Conservation (phyloP, 1,140 invertebrate species). For the Steinernema feltiae region DNA sequence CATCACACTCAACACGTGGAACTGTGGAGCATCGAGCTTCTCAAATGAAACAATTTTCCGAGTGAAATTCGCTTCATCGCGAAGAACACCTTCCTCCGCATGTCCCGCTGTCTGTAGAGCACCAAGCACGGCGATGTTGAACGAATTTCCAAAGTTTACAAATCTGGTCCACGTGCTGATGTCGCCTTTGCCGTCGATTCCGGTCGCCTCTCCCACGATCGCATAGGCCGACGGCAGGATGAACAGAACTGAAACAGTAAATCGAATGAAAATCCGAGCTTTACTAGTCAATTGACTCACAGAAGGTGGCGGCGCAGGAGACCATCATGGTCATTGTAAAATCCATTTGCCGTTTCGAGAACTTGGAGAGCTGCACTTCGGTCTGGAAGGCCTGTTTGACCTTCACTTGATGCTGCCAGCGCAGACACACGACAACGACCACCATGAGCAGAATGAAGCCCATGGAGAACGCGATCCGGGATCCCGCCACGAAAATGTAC, state of each 20-base stretch:
- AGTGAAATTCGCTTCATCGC: neutral
- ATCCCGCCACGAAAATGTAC: neutral
- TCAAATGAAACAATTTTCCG: neutral
- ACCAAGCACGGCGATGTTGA: neutral
- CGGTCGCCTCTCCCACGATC: neutral
- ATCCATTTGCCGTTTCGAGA: neutral
- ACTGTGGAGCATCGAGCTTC: neutral
- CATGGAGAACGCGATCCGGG: neutral
- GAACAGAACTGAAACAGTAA: neutral
- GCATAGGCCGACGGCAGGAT: neutral
- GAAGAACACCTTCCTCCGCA: neutral
- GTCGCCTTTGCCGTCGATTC: neutral
- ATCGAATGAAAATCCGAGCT: neutral
- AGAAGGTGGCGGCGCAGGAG: neutral
- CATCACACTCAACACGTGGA: neutral
- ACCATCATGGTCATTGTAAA: neutral
- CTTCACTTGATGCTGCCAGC: neutral
- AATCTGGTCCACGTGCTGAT: neutral
- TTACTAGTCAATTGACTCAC: neutral
- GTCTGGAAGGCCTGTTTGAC: slow-evolving; percentile 5
- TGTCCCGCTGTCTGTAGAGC: neutral
- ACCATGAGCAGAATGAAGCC: neutral
- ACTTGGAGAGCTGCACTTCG: neutral
- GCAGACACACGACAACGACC: neutral
- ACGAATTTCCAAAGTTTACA: neutral